Evolutionary conservation across 2,113 vertebrate species (phyloP).

Genomic region (Aspidoscelis tigris): DNA sequence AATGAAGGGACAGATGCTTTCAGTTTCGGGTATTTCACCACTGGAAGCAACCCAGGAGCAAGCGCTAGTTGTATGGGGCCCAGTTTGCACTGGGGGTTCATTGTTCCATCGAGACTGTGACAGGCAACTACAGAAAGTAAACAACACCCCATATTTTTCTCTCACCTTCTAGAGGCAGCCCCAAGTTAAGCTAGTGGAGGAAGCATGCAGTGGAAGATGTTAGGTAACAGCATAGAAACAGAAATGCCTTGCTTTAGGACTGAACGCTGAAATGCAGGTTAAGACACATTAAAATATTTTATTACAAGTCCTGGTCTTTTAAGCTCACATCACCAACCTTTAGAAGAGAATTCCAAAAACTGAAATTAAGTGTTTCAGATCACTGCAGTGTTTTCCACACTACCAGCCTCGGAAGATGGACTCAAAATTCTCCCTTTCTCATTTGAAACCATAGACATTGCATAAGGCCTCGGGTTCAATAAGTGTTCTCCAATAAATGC

Average conservation of each 20-base stretch:
- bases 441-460: not conserved
- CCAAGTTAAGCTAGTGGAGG: too few species aligned
- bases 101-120: too few species aligned
- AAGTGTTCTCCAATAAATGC: constrained; percentile 6
- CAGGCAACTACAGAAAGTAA: too few species aligned
- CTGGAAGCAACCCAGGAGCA: too few species aligned
- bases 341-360: not conserved
- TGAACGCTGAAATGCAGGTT: not conserved
- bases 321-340: not conserved
- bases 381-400: not conserved
- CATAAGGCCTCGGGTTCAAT: not conserved
- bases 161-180: too few species aligned
- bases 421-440: not conserved
- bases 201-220: not conserved
- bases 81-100: too few species aligned
- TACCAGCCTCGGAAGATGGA: not conserved
- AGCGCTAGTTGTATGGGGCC: too few species aligned
- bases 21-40: too few species aligned
- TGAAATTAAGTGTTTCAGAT: not conserved
- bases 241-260: too few species aligned
- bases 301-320: not conserved
- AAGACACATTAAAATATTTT: not conserved
- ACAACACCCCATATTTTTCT: too few species aligned
- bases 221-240: not conserved
- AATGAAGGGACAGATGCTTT: too few species aligned